phyloP scores from a whole-genome alignment of 2,113 vertebrate genomes.

The Indicator maculatus region DNA sequence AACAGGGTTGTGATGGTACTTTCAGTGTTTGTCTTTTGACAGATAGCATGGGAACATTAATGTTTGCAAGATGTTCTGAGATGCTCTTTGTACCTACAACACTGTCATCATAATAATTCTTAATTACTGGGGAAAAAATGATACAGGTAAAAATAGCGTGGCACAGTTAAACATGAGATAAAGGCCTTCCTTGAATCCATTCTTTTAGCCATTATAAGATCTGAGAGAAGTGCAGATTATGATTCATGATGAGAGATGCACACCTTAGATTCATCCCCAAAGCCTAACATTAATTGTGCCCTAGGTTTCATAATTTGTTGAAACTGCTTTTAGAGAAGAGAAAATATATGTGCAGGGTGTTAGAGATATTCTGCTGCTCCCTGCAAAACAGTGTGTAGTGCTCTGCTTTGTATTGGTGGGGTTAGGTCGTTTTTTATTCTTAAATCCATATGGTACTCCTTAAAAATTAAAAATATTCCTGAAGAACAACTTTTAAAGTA shows the following conservation, averaged over 20 bases:
- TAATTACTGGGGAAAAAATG: not conserved
- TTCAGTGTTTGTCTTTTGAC: not conserved
- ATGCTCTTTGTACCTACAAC: rapidly evolving
- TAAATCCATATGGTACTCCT: slow-evolving; percentile 37
- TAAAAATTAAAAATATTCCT: slow-evolving; percentile 54
- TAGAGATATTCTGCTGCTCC: not conserved
- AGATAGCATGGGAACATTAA: not conserved
- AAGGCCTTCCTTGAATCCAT: not conserved
- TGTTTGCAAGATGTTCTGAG: not conserved
- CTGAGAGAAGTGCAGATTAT: not conserved
- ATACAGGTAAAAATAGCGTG: not conserved
- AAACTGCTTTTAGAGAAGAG: not conserved
- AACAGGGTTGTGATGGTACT: not conserved
- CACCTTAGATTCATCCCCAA: not conserved
- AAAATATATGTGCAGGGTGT: not conserved
- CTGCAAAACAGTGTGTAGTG: not conserved
- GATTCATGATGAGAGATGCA: not conserved
- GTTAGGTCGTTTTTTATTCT: not conserved
- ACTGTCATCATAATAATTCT: not conserved
- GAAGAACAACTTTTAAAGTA: slow-evolving; percentile 62
- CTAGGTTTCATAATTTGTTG: not conserved
- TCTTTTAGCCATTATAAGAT: not conserved
- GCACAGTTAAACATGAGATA: not conserved
- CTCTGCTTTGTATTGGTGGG: not conserved
- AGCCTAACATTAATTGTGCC: not conserved